Percentiles rank a stretch among this genome's conserved stretches.
phyloP scores from a whole-genome alignment of 2,113 vertebrate species.

The Sphaerodactylus townsendi region DNA sequence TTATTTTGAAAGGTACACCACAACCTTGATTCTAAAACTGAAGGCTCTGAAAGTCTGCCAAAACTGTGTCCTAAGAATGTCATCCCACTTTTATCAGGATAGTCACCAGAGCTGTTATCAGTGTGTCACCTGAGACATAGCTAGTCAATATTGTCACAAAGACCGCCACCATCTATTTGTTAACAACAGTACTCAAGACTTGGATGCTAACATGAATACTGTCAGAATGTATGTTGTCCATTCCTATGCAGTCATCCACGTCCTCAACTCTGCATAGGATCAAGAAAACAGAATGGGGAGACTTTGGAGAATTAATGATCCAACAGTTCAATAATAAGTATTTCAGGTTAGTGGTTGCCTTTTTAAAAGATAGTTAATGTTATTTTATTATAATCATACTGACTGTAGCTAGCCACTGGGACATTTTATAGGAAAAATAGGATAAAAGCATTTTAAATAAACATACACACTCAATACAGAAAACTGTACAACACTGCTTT shows the following conservation, averaged over 20 bases:
- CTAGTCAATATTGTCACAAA: not conserved
- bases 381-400: too few species aligned
- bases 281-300: not conserved
- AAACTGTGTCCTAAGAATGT: not conserved
- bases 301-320: not conserved
- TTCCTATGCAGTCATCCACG: not conserved
- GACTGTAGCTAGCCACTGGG: too few species aligned
- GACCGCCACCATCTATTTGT: not conserved
- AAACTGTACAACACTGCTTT: not conserved
- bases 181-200: not conserved
- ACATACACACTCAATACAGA: not conserved
- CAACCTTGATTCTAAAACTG: not conserved
- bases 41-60: not conserved
- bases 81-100: not conserved
- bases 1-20: not conserved
- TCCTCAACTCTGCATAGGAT: not conserved
- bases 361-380: not conserved
- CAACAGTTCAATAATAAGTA: not conserved
- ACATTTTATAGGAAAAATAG: too few species aligned
- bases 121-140: not conserved
- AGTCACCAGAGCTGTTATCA: not conserved
- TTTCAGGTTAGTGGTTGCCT: not conserved
- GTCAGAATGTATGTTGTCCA: not conserved
- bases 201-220: not conserved
- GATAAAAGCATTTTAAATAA: too few species aligned